Evolutionary conservation across 2,113 vertebrate genomes (phyloP).

Genomic region (Burhinus oedicnemus): DNA sequence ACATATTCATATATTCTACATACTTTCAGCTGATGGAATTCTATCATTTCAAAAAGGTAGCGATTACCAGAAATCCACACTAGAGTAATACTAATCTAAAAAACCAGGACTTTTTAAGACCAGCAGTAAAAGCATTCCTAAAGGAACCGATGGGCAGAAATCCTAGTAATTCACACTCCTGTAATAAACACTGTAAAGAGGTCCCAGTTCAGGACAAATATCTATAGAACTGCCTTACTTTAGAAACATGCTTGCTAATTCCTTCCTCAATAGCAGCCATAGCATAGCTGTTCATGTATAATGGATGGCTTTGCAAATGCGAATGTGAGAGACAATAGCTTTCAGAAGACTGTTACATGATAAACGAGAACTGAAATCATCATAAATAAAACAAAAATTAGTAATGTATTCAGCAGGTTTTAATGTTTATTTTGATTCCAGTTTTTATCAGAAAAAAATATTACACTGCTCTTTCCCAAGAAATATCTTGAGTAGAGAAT

Average conservation of each 20-base stretch:
- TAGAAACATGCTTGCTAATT: neutral
- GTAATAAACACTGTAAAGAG: constrained; percentile 2
- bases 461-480: neutral
- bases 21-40: neutral
- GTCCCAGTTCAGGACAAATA: constrained; percentile 3
- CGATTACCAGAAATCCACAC: neutral
- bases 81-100: neutral
- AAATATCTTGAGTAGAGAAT: neutral
- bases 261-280: neutral
- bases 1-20: neutral
- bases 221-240: neutral
- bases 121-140: neutral
- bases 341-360: neutral
- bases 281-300: neutral
- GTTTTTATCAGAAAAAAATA: neutral
- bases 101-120: neutral
- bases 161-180: neutral
- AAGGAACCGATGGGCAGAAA: neutral
- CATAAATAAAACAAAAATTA: constrained; percentile 10
- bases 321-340: neutral
- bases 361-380: neutral
- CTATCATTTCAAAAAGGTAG: neutral
- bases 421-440: neutral
- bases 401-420: neutral
- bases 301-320: neutral